Percentiles rank a stretch among this genome's conserved stretches.
These are phyloP conservation scores for Rhea americana DNA, from an alignment of 2,113 vertebrate species.

Conservation along the genomic window DNA sequence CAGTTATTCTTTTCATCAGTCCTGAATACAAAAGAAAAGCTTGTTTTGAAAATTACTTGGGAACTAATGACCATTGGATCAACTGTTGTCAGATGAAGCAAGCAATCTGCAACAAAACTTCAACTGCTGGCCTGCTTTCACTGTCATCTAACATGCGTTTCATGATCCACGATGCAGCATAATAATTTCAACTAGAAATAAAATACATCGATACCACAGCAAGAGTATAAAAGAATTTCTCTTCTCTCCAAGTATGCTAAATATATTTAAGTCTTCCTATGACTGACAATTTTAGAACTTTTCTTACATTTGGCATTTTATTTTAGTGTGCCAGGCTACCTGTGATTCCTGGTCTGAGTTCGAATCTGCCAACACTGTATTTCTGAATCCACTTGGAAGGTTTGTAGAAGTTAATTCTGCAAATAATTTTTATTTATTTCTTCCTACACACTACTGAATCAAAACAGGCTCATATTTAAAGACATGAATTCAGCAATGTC, in stretches of 20 bases:
- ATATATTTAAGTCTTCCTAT: neutral
- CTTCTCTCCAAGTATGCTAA: neutral
- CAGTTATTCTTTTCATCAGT: neutral
- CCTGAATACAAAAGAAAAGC: neutral
- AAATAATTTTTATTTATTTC: neutral
- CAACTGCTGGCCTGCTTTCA: neutral
- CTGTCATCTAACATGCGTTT: neutral
- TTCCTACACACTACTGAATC: neutral
- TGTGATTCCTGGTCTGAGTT: neutral
- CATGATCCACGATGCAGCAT: neutral
- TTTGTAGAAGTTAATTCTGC: neutral
- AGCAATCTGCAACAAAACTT: neutral
- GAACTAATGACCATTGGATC: neutral
- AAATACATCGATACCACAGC: neutral
- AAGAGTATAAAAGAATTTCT: neutral
- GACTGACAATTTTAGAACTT: neutral
- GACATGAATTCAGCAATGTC: neutral
- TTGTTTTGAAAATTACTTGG: neutral
- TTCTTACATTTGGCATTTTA: neutral
- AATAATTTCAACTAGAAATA: neutral
- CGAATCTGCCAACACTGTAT: neutral
- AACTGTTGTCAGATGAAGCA: neutral
- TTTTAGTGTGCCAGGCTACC: neutral
- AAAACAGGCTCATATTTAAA: neutral
- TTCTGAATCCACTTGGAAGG: too few relatives aligned